Percentiles rank a stretch among this genome's conserved stretches.
Conservation (phyloP, 2,888 invertebrate species). For the Melanostoma mellinum region DNA sequence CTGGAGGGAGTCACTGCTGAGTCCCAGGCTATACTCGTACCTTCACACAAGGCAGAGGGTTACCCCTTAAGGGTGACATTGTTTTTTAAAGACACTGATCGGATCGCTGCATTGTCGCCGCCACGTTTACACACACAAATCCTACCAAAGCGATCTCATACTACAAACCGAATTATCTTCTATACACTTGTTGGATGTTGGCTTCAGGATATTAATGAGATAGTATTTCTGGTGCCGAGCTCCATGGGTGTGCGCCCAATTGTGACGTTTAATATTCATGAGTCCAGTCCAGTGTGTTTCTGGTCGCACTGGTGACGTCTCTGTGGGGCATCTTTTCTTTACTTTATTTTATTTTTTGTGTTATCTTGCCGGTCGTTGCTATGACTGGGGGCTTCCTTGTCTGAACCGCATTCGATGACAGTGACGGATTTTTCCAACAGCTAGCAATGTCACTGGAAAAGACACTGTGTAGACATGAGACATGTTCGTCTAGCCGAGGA, state of each 20-base stretch:
- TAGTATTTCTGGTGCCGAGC: constrained; percentile 42
- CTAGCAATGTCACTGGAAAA: constrained; percentile 62
- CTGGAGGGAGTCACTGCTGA: constrained; percentile 51
- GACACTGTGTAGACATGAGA: constrained; percentile 56
- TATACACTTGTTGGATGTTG: constrained; percentile 70
- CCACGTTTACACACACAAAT: constrained; percentile 37
- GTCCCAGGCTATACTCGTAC: constrained; percentile 7
- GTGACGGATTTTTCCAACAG: constrained; percentile 68
- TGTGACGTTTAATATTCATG: constrained; percentile 73
- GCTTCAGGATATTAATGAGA: constrained; percentile 71
- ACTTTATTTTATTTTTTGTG: constrained; percentile 21
- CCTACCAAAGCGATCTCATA: constrained; percentile 25
- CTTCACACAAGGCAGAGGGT: not conserved
- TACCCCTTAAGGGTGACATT: constrained; percentile 70
- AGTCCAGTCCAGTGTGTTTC: constrained; percentile 36
- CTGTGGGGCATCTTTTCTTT: constrained; percentile 51
- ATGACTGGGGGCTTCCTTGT: constrained; percentile 39
- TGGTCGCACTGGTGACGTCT: constrained; percentile 62
- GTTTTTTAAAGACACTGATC: constrained; percentile 42
- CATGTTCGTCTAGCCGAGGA: constrained; percentile 51
- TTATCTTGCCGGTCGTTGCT: constrained; percentile 56
- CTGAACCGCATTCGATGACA: constrained; percentile 55
- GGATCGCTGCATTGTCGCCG: constrained; percentile 61
- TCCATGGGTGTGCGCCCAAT: constrained; percentile 71
- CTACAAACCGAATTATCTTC: not conserved